Evolutionary conservation across 2,888 invertebrate genomes (phyloP), one percentile per base, ranked within the genome.

Genomic region (Calephelis perditalis): DNA sequence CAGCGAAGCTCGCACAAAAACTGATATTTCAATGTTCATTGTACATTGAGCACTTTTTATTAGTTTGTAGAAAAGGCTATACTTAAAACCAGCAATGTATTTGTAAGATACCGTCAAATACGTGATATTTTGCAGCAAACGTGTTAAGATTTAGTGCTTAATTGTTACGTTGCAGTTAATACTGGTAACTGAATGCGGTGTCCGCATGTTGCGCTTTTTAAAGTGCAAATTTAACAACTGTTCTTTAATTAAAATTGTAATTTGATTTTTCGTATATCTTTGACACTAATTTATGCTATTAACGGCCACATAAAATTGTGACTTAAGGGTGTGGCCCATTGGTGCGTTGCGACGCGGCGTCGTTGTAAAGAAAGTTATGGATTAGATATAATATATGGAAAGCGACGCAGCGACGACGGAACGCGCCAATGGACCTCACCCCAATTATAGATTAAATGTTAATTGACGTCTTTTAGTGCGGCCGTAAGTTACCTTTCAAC

Each of bases 151-250:
- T 71, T 68, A 72, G 67, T 67, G 65, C 68, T 70, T 70, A 72
- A 71, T 70, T 68, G 68, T 69, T 68, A 65, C 65, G 66, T 70
- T 65, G 63, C 59, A 68, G 64, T 69, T 68, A 66, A 70, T 67
- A 68, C 62, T 65, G 59, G 70, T 67, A 68, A 70, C 69, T 68
- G 67, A 69, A 71, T 68, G 68, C 69, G 68, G 70, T 65, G 68
- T 71, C 67, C 67, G 60, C 65, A 60, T 58, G 52, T 10, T 52
- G 11, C 9, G 35, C 11, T 11, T 52, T 52, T 52, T 52, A 52
- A 52, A 52, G 26, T 52, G 52, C 52, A 52, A 52, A 26, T 52
- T 15, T 49, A 15, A 49, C 15, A 26, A 35, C 10, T 35, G 15
- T 26, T 10, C 35, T 52, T 52, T 52, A 49, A 37, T 7, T 37